Evolutionary conservation across 1,140 invertebrate genomes (phyloP), one percentile per base, ranked within the genome.

Genomic region (Eriosoma lanigerum): DNA sequence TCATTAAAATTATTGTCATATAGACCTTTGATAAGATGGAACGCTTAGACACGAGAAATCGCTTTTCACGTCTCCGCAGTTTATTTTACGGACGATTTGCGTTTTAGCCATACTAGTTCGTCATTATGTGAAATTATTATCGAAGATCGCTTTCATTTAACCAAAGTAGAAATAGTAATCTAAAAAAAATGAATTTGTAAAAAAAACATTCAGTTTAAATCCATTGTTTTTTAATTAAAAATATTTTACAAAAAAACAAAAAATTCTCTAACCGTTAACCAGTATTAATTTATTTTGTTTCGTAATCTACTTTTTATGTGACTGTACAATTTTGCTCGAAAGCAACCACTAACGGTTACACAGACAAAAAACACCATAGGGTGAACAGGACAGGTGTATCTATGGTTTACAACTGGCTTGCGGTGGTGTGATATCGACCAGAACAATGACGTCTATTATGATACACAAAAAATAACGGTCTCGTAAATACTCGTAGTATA

Each of bases 41-140:
- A 72, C 68, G 46, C 17, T 58, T 19, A 29, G 32, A 58, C n/a
- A 44, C 52, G n/a, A 76, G 52, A 76, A 76, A 76, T 56, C 52
- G 26, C n/a, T 75, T 75, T 75, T 44, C 52, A 26, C 72, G 29
- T 58, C 38, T 58, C 72, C 21, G 50, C 12, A 72, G 48, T 72
- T 72, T 44, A 58, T 24, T 76, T 76, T 52, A 58, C 52, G 52
- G 72, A 29, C 52, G 72, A 76, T 76, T 76, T 76, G 32, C 0
- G 19, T 72, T 48, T 32, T 68, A 4, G 38, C 2, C 8, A 24
- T 8, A 76, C 21, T 38, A 38, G 13, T 17, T 76, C 32, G 32
- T 56, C 29, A 58, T n/a, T 44, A n/a, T 24, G 54, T 38, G 8
- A 38, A 38, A 38, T 38, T 8, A 38, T 38, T 8, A 8, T 32